Evolutionary conservation across 1,140 invertebrate species (phyloP).

Genomic region (Patella vulgata): DNA sequence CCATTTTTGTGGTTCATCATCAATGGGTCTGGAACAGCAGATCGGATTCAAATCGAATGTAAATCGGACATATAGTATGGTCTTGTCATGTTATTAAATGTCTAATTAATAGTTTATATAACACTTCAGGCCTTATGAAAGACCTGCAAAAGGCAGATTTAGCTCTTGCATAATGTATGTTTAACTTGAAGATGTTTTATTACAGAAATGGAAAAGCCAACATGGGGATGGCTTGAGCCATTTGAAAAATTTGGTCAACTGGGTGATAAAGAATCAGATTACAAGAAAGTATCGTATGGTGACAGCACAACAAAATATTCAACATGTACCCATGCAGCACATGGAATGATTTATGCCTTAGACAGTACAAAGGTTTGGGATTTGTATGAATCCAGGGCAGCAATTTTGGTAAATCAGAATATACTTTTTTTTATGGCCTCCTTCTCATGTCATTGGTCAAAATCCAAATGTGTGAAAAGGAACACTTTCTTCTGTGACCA

Average conservation of each 20-base stretch:
- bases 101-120: no score
- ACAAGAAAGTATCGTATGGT: conserved; percentile 16
- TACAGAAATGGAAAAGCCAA: conserved; percentile 31
- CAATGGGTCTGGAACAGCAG: no score
- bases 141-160: no score
- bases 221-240: conserved; percentile 41
- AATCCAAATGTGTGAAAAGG: no score
- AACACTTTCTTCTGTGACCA: no score
- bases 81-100: no score
- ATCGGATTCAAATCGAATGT: no score
- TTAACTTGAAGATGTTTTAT: neutral
- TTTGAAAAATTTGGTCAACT: conserved; percentile 45
- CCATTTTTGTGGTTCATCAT: no score
- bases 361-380: conserved; percentile 47
- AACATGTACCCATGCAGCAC: conserved; percentile 51
- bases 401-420: conserved; percentile 42
- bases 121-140: no score
- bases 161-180: no score
- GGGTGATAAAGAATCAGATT: conserved; percentile 32
- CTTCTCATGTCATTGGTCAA: neutral
- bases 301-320: conserved; percentile 25
- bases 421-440: neutral
- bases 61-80: no score
- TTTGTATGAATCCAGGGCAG: conserved; percentile 39
- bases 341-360: conserved; percentile 57